Evolutionary conservation across 2,888 invertebrate species (phyloP).

Genomic region (Augiades crinisus): DNA sequence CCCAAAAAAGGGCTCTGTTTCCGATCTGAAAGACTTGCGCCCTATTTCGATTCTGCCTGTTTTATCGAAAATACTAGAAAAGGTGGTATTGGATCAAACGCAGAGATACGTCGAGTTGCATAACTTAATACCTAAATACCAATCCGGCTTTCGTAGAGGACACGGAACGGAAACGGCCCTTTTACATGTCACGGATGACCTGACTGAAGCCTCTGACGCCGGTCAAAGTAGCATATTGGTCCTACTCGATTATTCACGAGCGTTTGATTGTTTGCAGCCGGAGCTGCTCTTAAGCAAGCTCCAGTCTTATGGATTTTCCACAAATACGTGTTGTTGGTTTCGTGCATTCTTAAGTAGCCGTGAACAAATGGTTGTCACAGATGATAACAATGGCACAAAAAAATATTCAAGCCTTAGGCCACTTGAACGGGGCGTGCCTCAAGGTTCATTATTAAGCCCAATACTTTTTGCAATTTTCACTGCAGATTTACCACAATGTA

Average conservation of each 20-base stretch:
- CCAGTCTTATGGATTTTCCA: slow-evolving; percentile 16
- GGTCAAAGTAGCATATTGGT: slow-evolving; percentile 19
- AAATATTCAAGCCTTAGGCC: background rate
- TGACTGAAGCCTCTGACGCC: slow-evolving; percentile 21
- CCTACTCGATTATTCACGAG: slow-evolving; percentile 24
- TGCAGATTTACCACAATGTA: background rate
- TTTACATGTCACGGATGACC: slow-evolving; percentile 26
- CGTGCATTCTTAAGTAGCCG: slow-evolving; percentile 16
- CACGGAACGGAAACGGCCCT: slow-evolving; percentile 28
- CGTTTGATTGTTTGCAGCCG: slow-evolving; percentile 23
- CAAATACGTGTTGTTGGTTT: slow-evolving; percentile 25
- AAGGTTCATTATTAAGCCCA: slow-evolving; percentile 5
- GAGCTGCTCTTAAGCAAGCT: slow-evolving; percentile 17
- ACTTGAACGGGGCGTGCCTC: background rate
- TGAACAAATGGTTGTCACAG: slow-evolving; percentile 9
- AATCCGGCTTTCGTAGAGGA: slow-evolving; percentile 26
- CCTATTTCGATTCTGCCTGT: slow-evolving; percentile 33
- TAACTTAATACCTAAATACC: slow-evolving; percentile 17
- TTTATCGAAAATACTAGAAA: slow-evolving; percentile 28
- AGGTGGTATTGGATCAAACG: slow-evolving; percentile 19
- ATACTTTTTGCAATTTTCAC: background rate
- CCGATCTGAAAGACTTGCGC: slow-evolving; percentile 31
- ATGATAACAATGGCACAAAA: background rate
- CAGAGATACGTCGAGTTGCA: slow-evolving; percentile 17
- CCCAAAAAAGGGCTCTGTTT: slow-evolving; percentile 32